phyloP scores from a whole-genome alignment of 2,113 vertebrate genomes.

The Eudyptes chrysolophus region DNA sequence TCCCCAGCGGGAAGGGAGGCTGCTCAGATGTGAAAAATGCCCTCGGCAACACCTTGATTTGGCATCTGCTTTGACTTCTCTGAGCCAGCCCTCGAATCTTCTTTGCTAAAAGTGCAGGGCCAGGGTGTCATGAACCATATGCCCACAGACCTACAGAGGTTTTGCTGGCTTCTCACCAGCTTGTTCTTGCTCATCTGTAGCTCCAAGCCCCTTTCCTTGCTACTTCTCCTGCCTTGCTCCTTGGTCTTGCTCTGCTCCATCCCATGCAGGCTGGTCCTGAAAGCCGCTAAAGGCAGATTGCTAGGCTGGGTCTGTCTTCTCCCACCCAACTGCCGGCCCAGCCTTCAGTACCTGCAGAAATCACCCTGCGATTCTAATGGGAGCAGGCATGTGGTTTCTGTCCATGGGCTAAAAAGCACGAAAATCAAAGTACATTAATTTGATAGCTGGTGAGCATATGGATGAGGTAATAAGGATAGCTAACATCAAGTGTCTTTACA shows the following conservation, averaged over 20 bases:
- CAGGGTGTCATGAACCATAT: accelerated
- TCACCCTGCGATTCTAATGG: not conserved
- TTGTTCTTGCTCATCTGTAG: not conserved
- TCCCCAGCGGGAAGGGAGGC: not conserved
- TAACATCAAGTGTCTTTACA: not conserved
- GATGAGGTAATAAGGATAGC: not conserved
- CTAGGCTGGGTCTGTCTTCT: not conserved
- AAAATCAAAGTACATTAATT: not conserved
- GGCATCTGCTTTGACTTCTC: not conserved
- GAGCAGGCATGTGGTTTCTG: not conserved
- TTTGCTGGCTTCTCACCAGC: not conserved
- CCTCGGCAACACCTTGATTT: not conserved
- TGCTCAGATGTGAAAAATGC: not conserved
- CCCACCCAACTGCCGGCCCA: not conserved
- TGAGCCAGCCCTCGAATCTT: not conserved
- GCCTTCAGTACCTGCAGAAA: not conserved
- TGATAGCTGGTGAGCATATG: accelerated
- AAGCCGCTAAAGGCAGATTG: not conserved
- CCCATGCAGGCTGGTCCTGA: not conserved
- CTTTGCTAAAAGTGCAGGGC: not conserved
- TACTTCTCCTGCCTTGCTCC: not conserved
- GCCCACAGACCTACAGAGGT: not conserved
- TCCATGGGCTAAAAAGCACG: not conserved
- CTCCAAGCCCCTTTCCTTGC: not conserved
- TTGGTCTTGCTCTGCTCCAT: not conserved